Conservation (phyloP, 2,797 vertebrate genomes). For the Gallinago solitaria region DNA sequence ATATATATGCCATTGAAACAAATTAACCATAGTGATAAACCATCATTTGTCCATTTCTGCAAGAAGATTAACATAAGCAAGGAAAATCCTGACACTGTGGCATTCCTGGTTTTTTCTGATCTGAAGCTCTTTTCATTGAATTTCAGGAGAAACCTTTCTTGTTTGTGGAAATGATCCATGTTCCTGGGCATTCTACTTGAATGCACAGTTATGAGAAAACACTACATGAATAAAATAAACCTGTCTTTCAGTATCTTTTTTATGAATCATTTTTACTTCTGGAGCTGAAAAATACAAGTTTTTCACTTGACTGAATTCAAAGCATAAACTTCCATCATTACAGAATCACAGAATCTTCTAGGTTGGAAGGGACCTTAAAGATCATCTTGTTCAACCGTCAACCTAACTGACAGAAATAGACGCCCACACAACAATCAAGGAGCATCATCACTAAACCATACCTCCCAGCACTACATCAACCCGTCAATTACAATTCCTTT, state of each 20-base stretch:
- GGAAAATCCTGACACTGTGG: neutral
- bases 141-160: neutral
- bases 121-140: neutral
- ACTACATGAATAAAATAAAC: neutral
- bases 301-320: neutral
- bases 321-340: neutral
- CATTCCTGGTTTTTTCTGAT: neutral
- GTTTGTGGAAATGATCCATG: neutral
- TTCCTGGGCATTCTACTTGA: neutral
- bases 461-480: too few species aligned
- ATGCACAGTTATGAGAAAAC: neutral
- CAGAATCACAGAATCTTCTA: too few species aligned
- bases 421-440: too few species aligned
- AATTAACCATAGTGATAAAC: neutral
- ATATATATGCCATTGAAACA: neutral
- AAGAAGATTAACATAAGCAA: neutral
- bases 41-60: neutral
- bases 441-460: too few species aligned
- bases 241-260: neutral
- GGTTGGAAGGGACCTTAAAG: too few species aligned
- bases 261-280: neutral
- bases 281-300: neutral
- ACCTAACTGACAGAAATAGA: too few species aligned
- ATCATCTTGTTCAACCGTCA: too few species aligned
- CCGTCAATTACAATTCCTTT: neutral